A percentile compares a stretch with the other conserved stretches of the same genome.
Evolutionary conservation across 1,140 invertebrate genomes (phyloP).

Genomic region (Leucophenga varia): DNA sequence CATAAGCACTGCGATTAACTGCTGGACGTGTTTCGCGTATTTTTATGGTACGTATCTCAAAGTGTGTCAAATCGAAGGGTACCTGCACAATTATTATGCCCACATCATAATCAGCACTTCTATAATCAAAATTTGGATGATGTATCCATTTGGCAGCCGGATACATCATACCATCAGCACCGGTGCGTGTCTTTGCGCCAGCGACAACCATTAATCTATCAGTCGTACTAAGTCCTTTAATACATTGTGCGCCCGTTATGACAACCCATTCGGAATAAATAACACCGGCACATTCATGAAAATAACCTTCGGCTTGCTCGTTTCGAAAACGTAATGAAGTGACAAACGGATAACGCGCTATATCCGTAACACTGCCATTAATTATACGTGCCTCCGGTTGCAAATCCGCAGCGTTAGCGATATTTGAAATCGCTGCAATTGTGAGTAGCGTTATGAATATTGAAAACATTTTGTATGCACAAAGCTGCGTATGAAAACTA

Average conservation of each 20-base stretch:
- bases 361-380: conserved; percentile 34
- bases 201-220: conserved; percentile 31
- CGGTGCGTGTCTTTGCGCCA: conserved; percentile 37
- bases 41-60: conserved; percentile 21
- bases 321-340: conserved; percentile 38
- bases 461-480: no score
- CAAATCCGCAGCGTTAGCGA: background rate
- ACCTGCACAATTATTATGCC: conserved; percentile 57
- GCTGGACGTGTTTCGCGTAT: conserved; percentile 27
- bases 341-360: conserved; percentile 39
- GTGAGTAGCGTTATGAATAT: no score
- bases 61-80: conserved; percentile 27
- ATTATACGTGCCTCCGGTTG: conserved; percentile 28
- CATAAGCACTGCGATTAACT: conserved; percentile 50
- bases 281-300: conserved; percentile 40
- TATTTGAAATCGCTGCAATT: no score
- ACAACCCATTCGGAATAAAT: conserved; percentile 30
- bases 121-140: conserved; percentile 57
- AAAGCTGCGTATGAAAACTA: no score
- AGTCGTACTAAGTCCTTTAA: conserved; percentile 13
- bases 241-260: conserved; percentile 40
- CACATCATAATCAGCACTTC: conserved; percentile 62
- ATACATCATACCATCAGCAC: conserved; percentile 50
- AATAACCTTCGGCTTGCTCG: conserved; percentile 12
- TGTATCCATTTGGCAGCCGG: conserved; percentile 51